Conservation (phyloP, 2,797 vertebrate genomes). For the Columba guinea region DNA sequence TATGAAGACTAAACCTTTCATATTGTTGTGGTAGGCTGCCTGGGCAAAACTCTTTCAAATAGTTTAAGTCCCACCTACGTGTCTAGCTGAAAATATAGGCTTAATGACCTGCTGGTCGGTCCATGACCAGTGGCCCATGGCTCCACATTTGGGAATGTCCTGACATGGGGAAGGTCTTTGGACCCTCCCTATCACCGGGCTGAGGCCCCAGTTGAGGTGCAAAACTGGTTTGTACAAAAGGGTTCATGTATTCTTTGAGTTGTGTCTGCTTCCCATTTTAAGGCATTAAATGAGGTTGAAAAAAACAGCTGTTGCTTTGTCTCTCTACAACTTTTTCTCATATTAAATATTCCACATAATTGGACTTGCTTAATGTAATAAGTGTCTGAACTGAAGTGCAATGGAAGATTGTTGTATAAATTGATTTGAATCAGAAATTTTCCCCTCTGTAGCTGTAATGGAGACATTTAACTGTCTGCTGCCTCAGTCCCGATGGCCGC, state of each 20-base stretch:
- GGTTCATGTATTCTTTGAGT: neutral
- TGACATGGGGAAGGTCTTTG: neutral
- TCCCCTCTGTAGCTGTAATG: neutral
- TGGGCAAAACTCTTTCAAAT: neutral
- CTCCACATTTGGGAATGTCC: neutral
- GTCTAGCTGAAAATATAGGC: neutral
- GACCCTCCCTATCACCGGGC: accelerated
- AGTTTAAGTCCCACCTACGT: neutral
- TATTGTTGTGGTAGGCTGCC: neutral
- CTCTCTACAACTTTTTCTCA: neutral
- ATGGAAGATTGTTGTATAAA: neutral
- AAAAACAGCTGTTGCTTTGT: neutral
- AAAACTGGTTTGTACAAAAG: neutral
- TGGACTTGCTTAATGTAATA: neutral
- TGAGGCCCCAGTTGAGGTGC: too few species aligned
- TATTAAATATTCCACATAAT: neutral
- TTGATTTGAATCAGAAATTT: neutral
- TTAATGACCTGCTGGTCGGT: neutral
- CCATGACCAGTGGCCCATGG: accelerated
- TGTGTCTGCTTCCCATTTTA: neutral
- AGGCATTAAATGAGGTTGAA: neutral
- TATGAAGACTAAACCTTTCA: neutral
- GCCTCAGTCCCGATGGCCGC: accelerated
- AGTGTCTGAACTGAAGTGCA: neutral
- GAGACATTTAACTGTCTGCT: neutral